These are phyloP conservation scores for Danio albolineatus DNA, from an alignment of 2,797 vertebrate genomes.

Conservation along the genomic window DNA sequence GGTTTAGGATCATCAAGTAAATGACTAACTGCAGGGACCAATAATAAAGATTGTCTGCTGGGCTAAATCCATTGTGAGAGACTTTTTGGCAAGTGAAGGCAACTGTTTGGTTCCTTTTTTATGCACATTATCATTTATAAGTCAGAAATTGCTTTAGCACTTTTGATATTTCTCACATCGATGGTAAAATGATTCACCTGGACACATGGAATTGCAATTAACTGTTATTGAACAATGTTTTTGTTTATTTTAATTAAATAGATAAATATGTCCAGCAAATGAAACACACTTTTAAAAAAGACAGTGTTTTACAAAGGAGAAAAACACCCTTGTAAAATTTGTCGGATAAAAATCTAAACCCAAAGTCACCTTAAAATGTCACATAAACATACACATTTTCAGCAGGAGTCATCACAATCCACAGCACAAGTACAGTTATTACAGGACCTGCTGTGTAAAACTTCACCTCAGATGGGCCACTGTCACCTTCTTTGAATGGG, in stretches of 20 bases:
- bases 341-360: constrained; percentile 3
- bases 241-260: too few relatives aligned
- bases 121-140: not conserved
- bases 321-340: not conserved
- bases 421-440: constrained; percentile 13
- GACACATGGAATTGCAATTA: too few relatives aligned
- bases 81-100: not conserved
- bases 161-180: too few relatives aligned
- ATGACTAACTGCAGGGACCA: not conserved
- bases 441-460: constrained; percentile 39
- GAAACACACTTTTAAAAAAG: too few relatives aligned
- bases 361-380: constrained; percentile 18
- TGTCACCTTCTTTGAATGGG: constrained; percentile 4
- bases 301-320: too few relatives aligned
- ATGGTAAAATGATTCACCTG: too few relatives aligned
- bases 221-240: too few relatives aligned
- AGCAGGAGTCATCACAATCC: constrained; percentile 18
- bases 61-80: not conserved
- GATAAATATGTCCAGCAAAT: too few relatives aligned
- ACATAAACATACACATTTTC: constrained; percentile 32
- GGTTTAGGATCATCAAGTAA: not conserved
- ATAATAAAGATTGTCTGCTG: not conserved
- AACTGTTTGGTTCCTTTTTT: not conserved
- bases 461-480: constrained; percentile 44
- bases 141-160: not conserved